Base-by-base conservation (phyloP, 2,888 invertebrate species). In the Anorthoa munda region DNA sequence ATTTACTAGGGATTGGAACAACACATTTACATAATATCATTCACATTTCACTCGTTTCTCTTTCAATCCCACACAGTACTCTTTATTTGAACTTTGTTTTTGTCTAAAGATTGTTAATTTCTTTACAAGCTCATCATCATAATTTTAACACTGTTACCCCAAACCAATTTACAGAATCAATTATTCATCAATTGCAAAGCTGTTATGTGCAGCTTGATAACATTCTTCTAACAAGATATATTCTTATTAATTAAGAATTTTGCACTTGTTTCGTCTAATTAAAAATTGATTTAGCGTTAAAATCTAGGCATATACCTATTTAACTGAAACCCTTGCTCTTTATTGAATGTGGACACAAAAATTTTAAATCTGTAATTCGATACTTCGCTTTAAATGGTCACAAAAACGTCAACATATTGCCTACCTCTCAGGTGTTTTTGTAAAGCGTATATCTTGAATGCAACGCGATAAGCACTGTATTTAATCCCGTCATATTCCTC, bases 401-500 rank as follows among this genome's bases (percentile, higher is more conserved):
- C 55, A 60, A 76, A 79, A 71, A 66, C 26, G 66, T 81, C 77
- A 78, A 74, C 60, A 76, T 48, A 65, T 66, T 45, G 50, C 31
- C 87, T 87, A 98, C 98, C 97, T 91, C 97, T 96, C 51, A 98
- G 95, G 83, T 97, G 90, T 82, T 89, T 93, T 86, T 95, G 96
- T 75, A 96, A 85, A 55, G 90, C 88, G 86, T 90, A 93, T 79
- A 94, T 95, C 94, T 98, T 98, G 79, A 97, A 97, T 21, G 98
- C 98, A 77, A 98, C 97, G 82, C 98, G 97, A 90, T 98, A 98
- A 4, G 97, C 97, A 79, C 97, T 97, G 93, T 98, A 98, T 90
- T 97, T 97, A 76, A 98, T 97, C 64, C 96, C 97, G 89, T 98
- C 97, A 87, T 97, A 97, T 73, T 97, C 97, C 82, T 97, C 96